Conservation (phyloP, 2,797 vertebrate species). For the Melanogrammus aeglefinus region DNA sequence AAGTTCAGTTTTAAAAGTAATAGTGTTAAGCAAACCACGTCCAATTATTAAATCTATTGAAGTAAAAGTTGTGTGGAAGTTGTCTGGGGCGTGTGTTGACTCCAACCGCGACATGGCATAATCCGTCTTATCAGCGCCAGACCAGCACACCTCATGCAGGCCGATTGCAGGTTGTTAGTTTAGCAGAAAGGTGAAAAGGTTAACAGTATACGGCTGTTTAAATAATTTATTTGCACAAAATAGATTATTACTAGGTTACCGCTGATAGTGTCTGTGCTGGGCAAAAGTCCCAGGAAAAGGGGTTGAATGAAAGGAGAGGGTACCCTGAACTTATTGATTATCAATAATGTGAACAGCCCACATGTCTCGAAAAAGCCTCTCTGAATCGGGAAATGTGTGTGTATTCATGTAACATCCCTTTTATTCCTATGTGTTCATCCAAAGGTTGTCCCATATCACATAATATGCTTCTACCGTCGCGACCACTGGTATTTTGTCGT, state of each 20-base stretch:
- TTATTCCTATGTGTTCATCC: background rate
- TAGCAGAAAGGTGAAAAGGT: constrained; percentile 39
- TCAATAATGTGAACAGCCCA: constrained; percentile 28
- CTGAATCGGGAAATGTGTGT: background rate
- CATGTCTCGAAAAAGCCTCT: constrained; percentile 22
- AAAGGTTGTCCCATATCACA: background rate
- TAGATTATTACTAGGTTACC: constrained; percentile 30
- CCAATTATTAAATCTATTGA: background rate
- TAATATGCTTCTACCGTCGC: background rate
- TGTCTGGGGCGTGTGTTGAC: background rate
- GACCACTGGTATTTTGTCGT: background rate
- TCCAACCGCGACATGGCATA: background rate
- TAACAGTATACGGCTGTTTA: constrained; percentile 49
- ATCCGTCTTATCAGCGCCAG: background rate
- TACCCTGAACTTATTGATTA: constrained; percentile 64
- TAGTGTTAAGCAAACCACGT: background rate
- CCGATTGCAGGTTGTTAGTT: constrained; percentile 14
- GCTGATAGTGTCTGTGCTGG: constrained; percentile 42
- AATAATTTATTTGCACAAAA: constrained; percentile 60
- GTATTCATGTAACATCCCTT: background rate
- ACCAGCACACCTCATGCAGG: background rate
- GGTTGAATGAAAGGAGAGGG: constrained; percentile 50
- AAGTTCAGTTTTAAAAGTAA: background rate
- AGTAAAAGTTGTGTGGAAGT: background rate
- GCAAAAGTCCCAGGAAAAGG: constrained; percentile 48